phyloP scores from a whole-genome alignment of 2,113 vertebrate genomes.

The Mesitornis unicolor region DNA sequence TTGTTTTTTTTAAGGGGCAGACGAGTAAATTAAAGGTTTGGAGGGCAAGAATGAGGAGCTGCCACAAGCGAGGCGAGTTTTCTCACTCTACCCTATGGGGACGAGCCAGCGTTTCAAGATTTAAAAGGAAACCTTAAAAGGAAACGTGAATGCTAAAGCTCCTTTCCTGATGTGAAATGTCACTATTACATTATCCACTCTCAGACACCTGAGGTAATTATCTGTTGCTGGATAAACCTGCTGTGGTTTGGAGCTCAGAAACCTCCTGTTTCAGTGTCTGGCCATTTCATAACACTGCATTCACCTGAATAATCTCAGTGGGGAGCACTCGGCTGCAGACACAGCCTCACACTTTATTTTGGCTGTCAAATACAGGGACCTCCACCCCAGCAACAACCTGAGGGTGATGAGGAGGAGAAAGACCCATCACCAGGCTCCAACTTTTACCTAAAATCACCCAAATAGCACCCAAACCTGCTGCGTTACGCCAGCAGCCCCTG shows the following conservation, averaged over 20 bases:
- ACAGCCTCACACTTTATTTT: neutral
- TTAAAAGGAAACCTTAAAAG: neutral
- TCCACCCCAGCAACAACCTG: too few species aligned
- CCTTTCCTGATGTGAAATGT: neutral
- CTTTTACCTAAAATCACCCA: neutral
- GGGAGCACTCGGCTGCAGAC: neutral
- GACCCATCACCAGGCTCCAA: neutral
- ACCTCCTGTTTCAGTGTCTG: neutral
- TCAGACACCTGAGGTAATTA: too few species aligned
- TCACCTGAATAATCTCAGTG: too few species aligned
- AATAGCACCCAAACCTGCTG: neutral
- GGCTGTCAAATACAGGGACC: fast-evolving
- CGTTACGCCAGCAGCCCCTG: fast-evolving
- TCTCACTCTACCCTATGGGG: neutral
- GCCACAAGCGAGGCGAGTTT: neutral
- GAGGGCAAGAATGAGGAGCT: neutral
- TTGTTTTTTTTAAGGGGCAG: too few species aligned
- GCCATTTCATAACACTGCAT: neutral
- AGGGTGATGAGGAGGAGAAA: too few species aligned
- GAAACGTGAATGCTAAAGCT: too few species aligned
- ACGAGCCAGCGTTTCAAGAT: neutral
- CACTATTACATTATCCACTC: neutral
- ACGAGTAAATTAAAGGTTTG: neutral
- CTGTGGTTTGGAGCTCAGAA: neutral
- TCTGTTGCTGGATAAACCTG: neutral